phyloP scores from a whole-genome alignment of 2,888 invertebrate species.

The Lochmaea capreae region DNA sequence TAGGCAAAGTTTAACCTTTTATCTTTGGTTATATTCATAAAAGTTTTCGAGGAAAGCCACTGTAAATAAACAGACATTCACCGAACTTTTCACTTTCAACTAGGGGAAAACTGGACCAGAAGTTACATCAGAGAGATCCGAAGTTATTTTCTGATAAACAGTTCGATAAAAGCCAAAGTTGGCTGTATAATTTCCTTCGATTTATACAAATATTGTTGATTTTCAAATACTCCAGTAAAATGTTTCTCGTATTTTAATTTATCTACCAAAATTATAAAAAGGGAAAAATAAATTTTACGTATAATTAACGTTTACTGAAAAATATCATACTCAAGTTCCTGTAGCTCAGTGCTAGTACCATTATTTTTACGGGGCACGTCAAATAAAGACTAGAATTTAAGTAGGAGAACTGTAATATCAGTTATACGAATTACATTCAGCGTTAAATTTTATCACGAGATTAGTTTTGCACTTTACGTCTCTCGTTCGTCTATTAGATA shows the following conservation, averaged over 20 bases:
- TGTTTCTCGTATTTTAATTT: no score
- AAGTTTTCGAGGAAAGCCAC: neutral
- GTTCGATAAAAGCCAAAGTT: neutral
- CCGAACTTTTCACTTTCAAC: neutral
- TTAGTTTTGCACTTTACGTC: neutral
- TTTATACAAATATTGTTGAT: no score
- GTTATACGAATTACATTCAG: neutral
- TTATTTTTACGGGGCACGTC: neutral
- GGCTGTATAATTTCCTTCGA: no score
- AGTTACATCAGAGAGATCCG: neutral
- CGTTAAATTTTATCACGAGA: slow-evolving; percentile 1
- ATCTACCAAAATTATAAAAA: no score
- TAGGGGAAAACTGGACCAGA: neutral
- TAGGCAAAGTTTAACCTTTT: neutral
- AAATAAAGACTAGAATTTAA: neutral
- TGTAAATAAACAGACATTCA: neutral
- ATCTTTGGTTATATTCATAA: slow-evolving; percentile 1
- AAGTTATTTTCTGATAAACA: neutral
- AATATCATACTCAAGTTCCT: no score
- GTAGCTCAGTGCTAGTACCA: no score
- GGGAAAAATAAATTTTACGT: no score
- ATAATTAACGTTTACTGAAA: no score
- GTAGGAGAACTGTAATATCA: neutral
- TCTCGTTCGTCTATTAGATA: slow-evolving; percentile 3
- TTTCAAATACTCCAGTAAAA: no score